Percentiles rank a stretch among this genome's conserved stretches.
Conservation (phyloP, 2,113 vertebrate species). For the Eurystomus gularis region DNA sequence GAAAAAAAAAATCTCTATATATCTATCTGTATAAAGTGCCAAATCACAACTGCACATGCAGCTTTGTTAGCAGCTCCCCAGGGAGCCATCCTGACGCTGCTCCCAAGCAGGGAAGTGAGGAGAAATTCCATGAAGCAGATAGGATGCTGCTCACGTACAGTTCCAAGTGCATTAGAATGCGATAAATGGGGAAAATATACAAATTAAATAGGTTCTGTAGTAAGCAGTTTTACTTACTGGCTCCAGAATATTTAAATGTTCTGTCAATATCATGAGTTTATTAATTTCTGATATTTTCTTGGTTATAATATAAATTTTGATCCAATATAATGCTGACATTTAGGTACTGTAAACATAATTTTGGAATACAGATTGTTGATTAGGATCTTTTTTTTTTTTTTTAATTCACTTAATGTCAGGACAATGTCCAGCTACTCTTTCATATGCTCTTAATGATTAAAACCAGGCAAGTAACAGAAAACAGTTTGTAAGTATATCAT, state of each 20-base stretch:
- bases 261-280: background rate
- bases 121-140: constrained; percentile 27
- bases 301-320: background rate
- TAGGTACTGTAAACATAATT: background rate
- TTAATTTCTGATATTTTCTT: background rate
- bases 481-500: background rate
- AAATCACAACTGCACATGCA: background rate
- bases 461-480: background rate
- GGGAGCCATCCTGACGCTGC: background rate
- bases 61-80: background rate
- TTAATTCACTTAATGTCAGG: background rate
- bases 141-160: constrained; percentile 29
- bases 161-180: background rate
- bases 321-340: background rate
- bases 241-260: background rate
- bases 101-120: background rate
- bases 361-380: background rate
- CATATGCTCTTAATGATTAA: background rate
- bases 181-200: background rate
- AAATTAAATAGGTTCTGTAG: background rate
- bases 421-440: background rate
- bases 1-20: background rate
- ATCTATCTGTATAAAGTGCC: background rate
- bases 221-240: background rate
- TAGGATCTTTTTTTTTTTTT: background rate